These are phyloP conservation scores for Oryzias curvinotus DNA, from an alignment of 2,113 vertebrate species.

Conservation along the genomic window DNA sequence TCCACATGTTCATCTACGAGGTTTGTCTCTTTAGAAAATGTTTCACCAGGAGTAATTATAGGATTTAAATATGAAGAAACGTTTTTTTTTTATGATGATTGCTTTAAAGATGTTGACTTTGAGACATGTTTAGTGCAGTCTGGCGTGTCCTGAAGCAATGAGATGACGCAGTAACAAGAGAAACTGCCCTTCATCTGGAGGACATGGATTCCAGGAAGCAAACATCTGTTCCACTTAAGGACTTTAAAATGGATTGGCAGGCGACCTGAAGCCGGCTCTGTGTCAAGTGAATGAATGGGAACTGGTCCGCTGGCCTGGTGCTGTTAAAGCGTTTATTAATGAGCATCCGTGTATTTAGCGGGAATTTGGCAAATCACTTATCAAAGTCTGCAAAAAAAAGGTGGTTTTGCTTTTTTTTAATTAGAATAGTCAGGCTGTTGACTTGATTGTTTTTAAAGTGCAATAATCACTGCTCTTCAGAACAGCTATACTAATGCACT, in stretches of 20 bases:
- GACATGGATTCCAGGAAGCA: constrained; percentile 29
- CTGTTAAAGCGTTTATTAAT: neutral
- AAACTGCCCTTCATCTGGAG: constrained; percentile 34
- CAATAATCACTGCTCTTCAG: constrained; percentile 5
- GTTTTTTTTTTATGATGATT: neutral
- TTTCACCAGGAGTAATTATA: no score
- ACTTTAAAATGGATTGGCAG: constrained; percentile 31
- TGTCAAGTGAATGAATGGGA: constrained; percentile 5
- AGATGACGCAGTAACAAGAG: constrained; percentile 12
- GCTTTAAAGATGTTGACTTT: constrained; percentile 10
- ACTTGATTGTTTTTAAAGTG: constrained; percentile 15
- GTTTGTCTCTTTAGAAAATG: no score
- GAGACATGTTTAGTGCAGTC: constrained; percentile 3
- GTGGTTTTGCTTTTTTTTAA: constrained; percentile 31
- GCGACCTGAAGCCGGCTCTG: neutral
- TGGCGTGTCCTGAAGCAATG: constrained; percentile 1
- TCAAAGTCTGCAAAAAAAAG: constrained; percentile 10
- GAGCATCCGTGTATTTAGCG: neutral
- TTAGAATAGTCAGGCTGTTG: constrained; percentile 26
- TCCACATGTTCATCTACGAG: no score
- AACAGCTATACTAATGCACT: neutral
- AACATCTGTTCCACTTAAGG: constrained; percentile 25
- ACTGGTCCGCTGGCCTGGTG: neutral
- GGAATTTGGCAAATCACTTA: neutral
- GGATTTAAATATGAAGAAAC: neutral